A percentile compares a stretch with the other conserved stretches of the same genome.
Evolutionary conservation across 2,797 vertebrate genomes (phyloP).

Genomic region (Discoglossus pictus): DNA sequence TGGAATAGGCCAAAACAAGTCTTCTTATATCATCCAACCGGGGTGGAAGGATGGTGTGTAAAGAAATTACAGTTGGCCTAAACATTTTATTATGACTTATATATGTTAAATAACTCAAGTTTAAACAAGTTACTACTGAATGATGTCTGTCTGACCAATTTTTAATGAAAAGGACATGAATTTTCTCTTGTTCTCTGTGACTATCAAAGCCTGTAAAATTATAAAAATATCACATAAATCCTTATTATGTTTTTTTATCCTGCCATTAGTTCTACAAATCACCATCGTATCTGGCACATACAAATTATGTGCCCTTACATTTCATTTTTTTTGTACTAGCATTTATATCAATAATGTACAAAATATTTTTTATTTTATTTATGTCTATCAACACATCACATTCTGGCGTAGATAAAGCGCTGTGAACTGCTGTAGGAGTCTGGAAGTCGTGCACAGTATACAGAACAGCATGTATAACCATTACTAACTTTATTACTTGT

Average conservation of each 20-base stretch:
- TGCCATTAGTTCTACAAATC: constrained; percentile 11
- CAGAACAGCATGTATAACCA: constrained; percentile 84
- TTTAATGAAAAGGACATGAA: no score
- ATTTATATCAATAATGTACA: constrained; percentile 51
- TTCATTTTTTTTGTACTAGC: constrained; percentile 59
- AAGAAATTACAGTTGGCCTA: no score
- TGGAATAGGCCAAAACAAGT: no score
- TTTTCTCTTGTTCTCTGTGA: neutral
- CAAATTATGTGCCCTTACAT: constrained; percentile 65
- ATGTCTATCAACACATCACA: constrained; percentile 77
- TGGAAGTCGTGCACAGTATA: constrained; percentile 74
- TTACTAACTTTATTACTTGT: constrained; percentile 94
- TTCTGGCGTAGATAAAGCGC: constrained; percentile 67
- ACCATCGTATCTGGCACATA: constrained; percentile 24
- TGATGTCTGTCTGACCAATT: no score
- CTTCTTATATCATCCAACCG: no score
- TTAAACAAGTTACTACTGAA: no score
- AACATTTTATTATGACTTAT: no score
- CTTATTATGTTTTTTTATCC: constrained; percentile 20
- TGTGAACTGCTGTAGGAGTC: constrained; percentile 83
- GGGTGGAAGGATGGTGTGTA: no score
- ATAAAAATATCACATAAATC: constrained; percentile 1
- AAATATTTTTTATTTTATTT: constrained; percentile 67
- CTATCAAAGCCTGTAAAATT: neutral
- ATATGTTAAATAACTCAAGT: no score